phyloP scores from a whole-genome alignment of 2,113 vertebrate genomes.

The Meriones unguiculatus region DNA sequence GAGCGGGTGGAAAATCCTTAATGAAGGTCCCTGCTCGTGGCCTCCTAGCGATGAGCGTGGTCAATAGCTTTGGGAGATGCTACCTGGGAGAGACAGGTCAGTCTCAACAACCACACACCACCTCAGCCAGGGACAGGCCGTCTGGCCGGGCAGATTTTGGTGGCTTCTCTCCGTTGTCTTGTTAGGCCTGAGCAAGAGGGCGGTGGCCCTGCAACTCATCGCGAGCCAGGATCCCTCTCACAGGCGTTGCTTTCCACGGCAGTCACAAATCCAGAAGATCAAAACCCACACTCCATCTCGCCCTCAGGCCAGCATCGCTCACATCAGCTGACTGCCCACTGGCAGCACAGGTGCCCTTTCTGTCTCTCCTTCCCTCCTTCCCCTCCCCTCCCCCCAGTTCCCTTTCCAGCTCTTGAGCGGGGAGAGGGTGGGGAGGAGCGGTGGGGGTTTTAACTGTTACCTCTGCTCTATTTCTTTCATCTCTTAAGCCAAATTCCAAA shows the following conservation, averaged over 20 bases:
- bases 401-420: conserved; percentile 55
- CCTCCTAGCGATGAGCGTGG: neutral
- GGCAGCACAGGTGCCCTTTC: neutral
- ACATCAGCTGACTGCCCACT: neutral
- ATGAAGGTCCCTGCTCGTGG: neutral
- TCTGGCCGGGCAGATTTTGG: neutral
- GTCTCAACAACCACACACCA: too few species aligned
- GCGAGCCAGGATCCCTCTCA: neutral
- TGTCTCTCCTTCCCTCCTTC: conserved; percentile 10
- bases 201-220: neutral
- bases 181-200: neutral
- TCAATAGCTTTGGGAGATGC: accelerated
- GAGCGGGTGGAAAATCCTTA: neutral
- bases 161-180: neutral
- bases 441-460: conserved; percentile 70
- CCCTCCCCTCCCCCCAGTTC: conserved; percentile 32
- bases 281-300: neutral
- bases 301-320: neutral
- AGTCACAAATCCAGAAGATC: neutral
- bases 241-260: neutral
- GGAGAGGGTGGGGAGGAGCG: conserved; percentile 65
- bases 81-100: neutral
- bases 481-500: conserved; percentile 86
- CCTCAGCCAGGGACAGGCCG: neutral
- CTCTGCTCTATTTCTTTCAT: conserved; percentile 85